Conservation (phyloP, 2,888 invertebrate genomes). For the Lordiphosa fenestrarum region DNA sequence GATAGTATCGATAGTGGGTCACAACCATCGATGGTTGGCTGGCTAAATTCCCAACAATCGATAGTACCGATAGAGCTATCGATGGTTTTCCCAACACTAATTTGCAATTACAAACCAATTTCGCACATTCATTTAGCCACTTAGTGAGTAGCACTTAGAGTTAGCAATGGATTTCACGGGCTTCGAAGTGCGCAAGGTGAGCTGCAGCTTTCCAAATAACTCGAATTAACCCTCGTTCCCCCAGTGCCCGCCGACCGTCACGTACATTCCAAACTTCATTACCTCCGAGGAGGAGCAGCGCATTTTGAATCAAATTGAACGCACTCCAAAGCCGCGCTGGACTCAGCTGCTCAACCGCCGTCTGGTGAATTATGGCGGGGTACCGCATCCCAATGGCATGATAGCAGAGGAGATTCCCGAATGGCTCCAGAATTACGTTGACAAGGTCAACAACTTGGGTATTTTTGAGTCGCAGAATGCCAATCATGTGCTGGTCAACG, state of each 20-base stretch:
- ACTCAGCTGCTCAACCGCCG: conserved; percentile 93
- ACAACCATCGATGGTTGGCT: no score
- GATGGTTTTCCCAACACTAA: no score
- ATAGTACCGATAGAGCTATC: no score
- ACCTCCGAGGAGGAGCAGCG: conserved; percentile 86
- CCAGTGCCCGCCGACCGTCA: conserved; percentile 78
- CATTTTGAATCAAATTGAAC: conserved; percentile 87
- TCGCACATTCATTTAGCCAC: conserved; percentile 23
- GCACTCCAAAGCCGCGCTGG: conserved; percentile 96
- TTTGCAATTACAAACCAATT: conserved; percentile 30
- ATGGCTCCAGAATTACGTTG: conserved; percentile 89
- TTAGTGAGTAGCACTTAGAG: conserved; percentile 29
- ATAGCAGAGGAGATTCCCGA: conserved; percentile 92
- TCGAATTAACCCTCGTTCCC: background rate
- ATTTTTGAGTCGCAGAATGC: conserved; percentile 86
- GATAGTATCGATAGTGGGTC: no score
- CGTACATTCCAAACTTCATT: conserved; percentile 94
- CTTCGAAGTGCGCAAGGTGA: conserved; percentile 77
- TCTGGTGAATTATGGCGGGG: conserved; percentile 98
- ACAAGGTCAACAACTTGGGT: conserved; percentile 85
- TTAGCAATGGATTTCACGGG: conserved; percentile 76
- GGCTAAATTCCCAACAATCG: no score
- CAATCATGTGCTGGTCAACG: conserved; percentile 97
- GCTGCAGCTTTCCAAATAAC: background rate
- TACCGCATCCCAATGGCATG: conserved; percentile 96